Evolutionary conservation across 2,888 invertebrate genomes (phyloP).

Genomic region (Ectobius pallidus): DNA sequence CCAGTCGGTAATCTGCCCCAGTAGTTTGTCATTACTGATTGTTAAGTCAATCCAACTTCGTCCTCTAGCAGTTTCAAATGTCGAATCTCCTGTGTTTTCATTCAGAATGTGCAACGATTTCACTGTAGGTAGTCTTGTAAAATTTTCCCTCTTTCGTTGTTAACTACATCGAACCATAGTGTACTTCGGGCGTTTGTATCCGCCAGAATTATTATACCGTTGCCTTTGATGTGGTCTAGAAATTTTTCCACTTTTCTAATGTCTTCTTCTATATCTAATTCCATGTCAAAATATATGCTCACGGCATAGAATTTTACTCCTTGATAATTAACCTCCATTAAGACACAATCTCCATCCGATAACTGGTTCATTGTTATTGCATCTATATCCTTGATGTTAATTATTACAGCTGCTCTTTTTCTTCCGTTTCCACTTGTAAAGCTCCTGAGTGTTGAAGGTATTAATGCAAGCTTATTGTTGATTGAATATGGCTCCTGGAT

Average conservation of each 20-base stretch:
- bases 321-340: not conserved
- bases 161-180: not conserved
- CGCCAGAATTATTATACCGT: not conserved
- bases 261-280: not conserved
- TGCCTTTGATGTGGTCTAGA: not conserved
- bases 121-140: not conserved
- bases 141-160: not conserved
- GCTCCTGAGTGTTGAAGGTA: not conserved
- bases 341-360: not conserved
- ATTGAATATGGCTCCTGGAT: not conserved
- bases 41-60: conserved; percentile 2
- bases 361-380: not conserved
- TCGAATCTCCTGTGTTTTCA: conserved; percentile 1
- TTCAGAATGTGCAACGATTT: not conserved
- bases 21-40: not conserved
- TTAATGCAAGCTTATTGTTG: not conserved
- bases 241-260: not conserved
- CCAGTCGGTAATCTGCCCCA: not conserved
- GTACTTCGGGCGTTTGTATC: not conserved
- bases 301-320: not conserved
- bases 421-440: not conserved
- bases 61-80: not conserved
- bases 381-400: not conserved
- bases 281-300: not conserved
- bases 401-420: not conserved